A percentile compares a stretch with the other conserved stretches of the same genome.
Evolutionary conservation across 2,797 vertebrate species (phyloP).

Genomic region (Macrochelys suwanniensis): DNA sequence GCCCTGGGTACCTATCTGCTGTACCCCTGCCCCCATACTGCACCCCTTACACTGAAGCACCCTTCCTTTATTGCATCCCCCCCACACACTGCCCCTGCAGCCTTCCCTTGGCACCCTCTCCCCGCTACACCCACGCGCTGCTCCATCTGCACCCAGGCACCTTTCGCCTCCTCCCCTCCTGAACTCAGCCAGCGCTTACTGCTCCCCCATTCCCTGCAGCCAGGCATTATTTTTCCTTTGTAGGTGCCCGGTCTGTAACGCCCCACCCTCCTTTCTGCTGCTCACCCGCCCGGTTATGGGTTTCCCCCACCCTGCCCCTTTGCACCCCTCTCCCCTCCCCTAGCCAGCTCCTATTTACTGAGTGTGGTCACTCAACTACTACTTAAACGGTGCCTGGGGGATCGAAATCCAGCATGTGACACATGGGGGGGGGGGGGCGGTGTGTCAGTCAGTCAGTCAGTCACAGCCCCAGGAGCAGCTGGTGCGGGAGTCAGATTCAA

Average conservation of each 20-base stretch:
- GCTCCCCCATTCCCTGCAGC: no score
- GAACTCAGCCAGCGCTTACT: no score
- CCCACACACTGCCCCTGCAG: background rate
- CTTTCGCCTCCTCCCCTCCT: background rate
- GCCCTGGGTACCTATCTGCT: background rate
- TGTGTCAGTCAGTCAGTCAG: no score
- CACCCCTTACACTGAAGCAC: no score
- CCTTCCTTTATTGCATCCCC: background rate
- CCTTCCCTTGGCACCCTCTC: no score
- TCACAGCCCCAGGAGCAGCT: background rate
- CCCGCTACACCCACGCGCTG: no score
- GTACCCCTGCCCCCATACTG: no score
- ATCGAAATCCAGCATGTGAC: background rate
- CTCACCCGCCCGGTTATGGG: background rate
- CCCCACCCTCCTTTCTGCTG: background rate
- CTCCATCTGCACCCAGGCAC: background rate
- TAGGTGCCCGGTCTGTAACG: background rate
- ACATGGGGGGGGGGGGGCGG: no score
- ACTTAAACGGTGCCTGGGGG: no score
- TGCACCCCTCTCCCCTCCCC: background rate
- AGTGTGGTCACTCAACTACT: background rate
- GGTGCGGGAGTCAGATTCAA: background rate
- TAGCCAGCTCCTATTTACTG: no score
- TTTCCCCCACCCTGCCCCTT: background rate
- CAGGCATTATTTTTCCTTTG: no score